Conservation (phyloP, 2,113 vertebrate species). For the Carollia perspicillata region DNA sequence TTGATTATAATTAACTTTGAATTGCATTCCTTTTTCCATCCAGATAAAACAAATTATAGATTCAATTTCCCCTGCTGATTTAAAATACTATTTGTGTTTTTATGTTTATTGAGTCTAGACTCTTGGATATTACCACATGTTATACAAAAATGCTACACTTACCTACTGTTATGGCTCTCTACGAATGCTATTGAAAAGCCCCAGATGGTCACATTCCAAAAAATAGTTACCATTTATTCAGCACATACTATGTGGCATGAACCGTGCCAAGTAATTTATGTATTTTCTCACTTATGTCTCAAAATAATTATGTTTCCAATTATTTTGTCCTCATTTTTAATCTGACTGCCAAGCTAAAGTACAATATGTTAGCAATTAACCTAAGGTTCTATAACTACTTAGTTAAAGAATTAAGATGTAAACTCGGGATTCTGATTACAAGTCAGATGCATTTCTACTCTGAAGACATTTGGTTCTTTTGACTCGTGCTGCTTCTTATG, state of each 20-base stretch:
- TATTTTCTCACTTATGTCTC: background rate
- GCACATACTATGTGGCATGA: background rate
- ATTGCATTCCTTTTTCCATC: background rate
- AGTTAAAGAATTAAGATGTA: background rate
- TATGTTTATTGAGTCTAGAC: background rate
- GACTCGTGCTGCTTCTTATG: background rate
- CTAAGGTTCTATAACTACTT: background rate
- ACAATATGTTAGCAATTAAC: background rate
- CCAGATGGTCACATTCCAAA: background rate
- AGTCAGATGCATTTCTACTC: background rate
- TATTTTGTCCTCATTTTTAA: background rate
- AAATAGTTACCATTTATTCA: background rate
- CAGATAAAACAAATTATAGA: background rate
- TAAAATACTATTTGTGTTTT: background rate
- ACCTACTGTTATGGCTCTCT: background rate
- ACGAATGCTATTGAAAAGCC: background rate
- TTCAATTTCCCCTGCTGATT: background rate
- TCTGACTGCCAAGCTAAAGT: background rate
- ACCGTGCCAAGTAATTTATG: background rate
- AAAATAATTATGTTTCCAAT: background rate
- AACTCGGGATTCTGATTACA: background rate
- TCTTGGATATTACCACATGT: background rate
- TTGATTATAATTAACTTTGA: background rate
- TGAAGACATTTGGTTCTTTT: conserved; percentile 33
- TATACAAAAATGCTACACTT: background rate